Evolutionary conservation across 2,888 invertebrate species (phyloP), one percentile per base, ranked within the genome.

Genomic region (Chelonus formosanus): DNA sequence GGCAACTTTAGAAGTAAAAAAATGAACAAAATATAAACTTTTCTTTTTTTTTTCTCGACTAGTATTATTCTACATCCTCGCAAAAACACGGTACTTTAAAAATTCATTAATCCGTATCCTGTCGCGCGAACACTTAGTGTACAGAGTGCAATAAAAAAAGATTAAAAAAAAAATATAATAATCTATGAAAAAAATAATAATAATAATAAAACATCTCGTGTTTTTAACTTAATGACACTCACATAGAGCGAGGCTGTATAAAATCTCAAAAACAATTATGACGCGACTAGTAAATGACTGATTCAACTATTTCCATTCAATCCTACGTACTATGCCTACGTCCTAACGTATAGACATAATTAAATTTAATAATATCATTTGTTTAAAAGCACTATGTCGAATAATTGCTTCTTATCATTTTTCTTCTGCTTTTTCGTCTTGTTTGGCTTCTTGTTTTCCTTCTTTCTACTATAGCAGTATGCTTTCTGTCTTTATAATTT

Each of bases 231-330:
- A 57, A 40, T 54, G 32, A 44, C 45, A 47, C 50, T 54, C 5
- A 40, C 36, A 40, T n/a, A 8, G 32, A 8, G 52, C 36, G 55
- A 45, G 36, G 20, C 47, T 36, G 48, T 44, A 55, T 44, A 34
- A 57, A 57, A 40, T 35, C 44, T 36, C n/a, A 32, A 60, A 58
- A 66, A 71, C 72, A 72, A 76, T 70, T 68, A 71, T 76, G 78
- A 79, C 77, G 76, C 80, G 84, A 84, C 84, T 84, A 84, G 84
- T 79, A 81, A 82, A 81, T 83, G 84, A 84, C 83, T 83, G 83
- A 82, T 81, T 78, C 76, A 79, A 73, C 77, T 82, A 77, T 78
- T 77, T 74, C 70, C 47, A 43, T 62, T 63, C 61, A 61, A 70
- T 73, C 71, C 73, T 74, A 76, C 72, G 68, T 69, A 70, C 67